phyloP scores from a whole-genome alignment of 2,797 vertebrate genomes.

The Spinus pinus region DNA sequence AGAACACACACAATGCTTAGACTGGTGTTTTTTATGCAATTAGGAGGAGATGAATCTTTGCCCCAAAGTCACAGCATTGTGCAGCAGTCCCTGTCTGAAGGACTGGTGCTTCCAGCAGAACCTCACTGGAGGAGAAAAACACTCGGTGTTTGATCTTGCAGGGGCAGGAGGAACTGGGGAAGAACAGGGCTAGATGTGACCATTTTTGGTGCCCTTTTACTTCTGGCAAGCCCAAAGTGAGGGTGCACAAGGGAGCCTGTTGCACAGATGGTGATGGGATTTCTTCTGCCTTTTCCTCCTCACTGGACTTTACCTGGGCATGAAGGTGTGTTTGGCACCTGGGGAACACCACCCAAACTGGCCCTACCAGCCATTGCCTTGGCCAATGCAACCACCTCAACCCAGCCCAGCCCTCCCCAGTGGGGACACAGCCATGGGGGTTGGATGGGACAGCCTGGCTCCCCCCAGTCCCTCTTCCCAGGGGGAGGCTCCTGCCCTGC shows the following conservation, averaged over 20 bases:
- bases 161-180: neutral
- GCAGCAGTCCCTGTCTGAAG: neutral
- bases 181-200: neutral
- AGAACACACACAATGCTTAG: neutral
- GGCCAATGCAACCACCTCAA: rapidly evolving
- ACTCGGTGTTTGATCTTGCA: neutral
- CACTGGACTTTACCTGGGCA: neutral
- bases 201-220: neutral
- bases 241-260: neutral
- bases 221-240: neutral
- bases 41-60: neutral
- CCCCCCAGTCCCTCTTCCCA: neutral
- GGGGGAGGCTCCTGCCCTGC: neutral
- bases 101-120: neutral
- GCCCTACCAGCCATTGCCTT: rapidly evolving
- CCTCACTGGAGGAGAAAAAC: neutral
- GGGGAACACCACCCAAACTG: neutral
- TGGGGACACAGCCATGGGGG: rapidly evolving
- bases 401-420: neutral
- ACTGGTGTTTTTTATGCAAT: neutral
- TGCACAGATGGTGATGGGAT: neutral
- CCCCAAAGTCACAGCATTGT: neutral
- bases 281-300: neutral
- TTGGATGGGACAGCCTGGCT: neutral
- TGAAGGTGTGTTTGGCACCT: neutral